Percentiles rank a stretch among this genome's conserved stretches.
phyloP scores from a whole-genome alignment of 2,113 vertebrate genomes.

The Clarias magur region DNA sequence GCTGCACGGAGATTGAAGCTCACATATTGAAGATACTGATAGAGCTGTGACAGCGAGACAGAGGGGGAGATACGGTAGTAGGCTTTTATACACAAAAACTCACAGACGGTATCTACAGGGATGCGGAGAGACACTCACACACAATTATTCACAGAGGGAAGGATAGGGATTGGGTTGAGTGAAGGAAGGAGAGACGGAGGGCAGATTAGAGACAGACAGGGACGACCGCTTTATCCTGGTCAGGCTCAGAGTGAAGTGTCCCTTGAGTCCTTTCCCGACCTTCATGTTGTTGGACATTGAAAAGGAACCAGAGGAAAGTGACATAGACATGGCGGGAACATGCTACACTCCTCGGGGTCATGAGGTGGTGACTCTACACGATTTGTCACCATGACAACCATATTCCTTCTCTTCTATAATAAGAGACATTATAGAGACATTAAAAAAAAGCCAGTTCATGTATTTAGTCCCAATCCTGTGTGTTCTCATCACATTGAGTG shows the following conservation, averaged over 20 bases:
- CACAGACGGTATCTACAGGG: conserved; percentile 13
- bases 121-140: neutral
- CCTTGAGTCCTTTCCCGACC: neutral
- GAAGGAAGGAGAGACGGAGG: neutral
- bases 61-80: conserved; percentile 26
- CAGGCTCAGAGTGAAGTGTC: neutral
- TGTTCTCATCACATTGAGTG: no score
- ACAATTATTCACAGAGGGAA: no score
- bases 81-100: conserved; percentile 11
- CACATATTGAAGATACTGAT: conserved; percentile 57
- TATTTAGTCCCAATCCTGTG: no score
- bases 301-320: neutral
- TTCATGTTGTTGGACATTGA: neutral
- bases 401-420: neutral
- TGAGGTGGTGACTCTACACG: neutral
- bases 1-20: conserved; percentile 54
- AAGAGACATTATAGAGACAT: no score
- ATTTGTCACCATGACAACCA: neutral
- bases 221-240: neutral
- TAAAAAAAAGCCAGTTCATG: no score
- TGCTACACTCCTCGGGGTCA: neutral
- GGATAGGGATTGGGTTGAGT: neutral
- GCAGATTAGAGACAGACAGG: neutral
- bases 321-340: neutral
- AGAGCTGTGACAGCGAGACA: conserved; percentile 63